Base-by-base conservation (phyloP, 1,140 invertebrate genomes). In the Danaus plexippus region DNA sequence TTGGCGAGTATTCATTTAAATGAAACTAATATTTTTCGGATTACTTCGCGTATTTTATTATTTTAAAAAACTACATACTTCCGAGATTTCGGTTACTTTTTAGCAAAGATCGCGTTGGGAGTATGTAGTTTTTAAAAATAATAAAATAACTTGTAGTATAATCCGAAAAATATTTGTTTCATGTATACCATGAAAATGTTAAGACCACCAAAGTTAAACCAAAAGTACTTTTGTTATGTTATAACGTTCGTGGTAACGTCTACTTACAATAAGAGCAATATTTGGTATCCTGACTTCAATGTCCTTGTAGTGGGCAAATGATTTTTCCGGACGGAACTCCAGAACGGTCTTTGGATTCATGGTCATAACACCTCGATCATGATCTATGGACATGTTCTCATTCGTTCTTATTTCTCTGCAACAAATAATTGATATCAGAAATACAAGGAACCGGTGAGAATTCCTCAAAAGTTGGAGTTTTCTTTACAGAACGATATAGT, bases 251-350 rank as follows among this genome's bases (percentile, higher is more conserved):
- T 32, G 22, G 22, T 6, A 32, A 8, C 22, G 4, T 2, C 11
- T 63, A 78, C 80, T 82, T 57, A 85, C 83, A 63, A 84, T 61
- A 5, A 86, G 48, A 0, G 78, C 75, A 7, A 84, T 67, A 50
- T 83, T 86, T 0, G 83, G 83, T 41, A 75, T 62, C 4, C 53
- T 52, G 1, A 86, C 22, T 0, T 63, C 13, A 0, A 78, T 58
- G 43, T 86, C 73, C 1, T 73, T 69, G 42, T 72, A 67, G 10
- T 79, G 67, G 0, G 62, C 71, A 1, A 86, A 32, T 0, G 83
- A 86, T 46, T 66, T 22, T 1, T 84, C 68, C 1, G 51, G 60
- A 1, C 73, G 42, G 57, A 80, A 84, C 48, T 73, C 49, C 46
- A 86, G 62, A 10, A 46, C 47, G 8, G 65, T 64, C n/a, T 67